Evolutionary conservation across 1,140 invertebrate genomes (phyloP).

Genomic region (Zaprionus kolodkinae): DNA sequence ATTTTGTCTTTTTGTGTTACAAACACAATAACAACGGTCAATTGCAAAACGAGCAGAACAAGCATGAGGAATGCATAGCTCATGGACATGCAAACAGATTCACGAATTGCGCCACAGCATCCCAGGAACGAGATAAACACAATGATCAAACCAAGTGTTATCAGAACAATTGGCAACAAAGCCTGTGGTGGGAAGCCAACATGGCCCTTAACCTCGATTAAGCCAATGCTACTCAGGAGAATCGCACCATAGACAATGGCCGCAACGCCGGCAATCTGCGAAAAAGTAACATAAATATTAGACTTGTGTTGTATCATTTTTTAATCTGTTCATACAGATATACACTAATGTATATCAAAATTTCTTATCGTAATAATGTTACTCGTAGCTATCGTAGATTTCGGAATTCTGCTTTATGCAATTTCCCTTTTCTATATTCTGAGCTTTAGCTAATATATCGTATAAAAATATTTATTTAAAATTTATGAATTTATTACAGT

Average conservation of each 20-base stretch:
- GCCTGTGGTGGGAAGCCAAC: conserved; percentile 85
- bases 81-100: conserved; percentile 92
- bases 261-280: conserved; percentile 87
- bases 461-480: no score
- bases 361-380: background rate
- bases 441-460: no score
- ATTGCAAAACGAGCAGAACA: conserved; percentile 87
- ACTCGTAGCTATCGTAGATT: no score
- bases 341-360: no score
- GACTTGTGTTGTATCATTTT: no score
- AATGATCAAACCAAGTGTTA: conserved; percentile 89
- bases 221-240: conserved; percentile 85
- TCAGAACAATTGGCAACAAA: conserved; percentile 87
- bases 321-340: no score
- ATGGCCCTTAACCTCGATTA: conserved; percentile 85
- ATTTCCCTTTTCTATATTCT: no score
- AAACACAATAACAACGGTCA: conserved; percentile 86
- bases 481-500: no score
- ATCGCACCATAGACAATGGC: conserved; percentile 87
- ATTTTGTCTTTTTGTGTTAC: conserved; percentile 85
- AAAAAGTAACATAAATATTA: background rate
- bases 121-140: conserved; percentile 93
- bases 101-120: conserved; percentile 93
- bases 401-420: no score
- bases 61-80: conserved; percentile 88